A percentile compares a stretch with the other conserved stretches of the same genome.
phyloP scores from a whole-genome alignment of 2,888 invertebrate species.

The Cephonodes hylas region DNA sequence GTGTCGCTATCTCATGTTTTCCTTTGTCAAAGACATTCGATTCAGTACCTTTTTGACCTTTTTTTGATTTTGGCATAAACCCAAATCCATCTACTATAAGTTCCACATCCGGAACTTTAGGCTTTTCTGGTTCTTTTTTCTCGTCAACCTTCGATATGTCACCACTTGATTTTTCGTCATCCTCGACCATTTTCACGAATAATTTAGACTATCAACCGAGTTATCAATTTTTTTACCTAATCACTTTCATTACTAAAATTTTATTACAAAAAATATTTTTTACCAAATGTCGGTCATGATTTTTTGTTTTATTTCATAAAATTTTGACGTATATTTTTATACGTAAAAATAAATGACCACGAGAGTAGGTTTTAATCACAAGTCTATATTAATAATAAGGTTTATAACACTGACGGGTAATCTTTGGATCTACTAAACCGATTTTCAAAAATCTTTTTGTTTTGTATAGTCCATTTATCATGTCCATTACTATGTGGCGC shows the following conservation, averaged over 20 bases:
- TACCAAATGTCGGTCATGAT: slow-evolving; percentile 5
- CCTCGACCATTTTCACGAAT: slow-evolving; percentile 48
- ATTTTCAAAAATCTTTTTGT: too few relatives aligned
- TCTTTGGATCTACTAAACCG: too few relatives aligned
- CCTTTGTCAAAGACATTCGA: slow-evolving; percentile 34
- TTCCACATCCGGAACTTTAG: slow-evolving; percentile 61
- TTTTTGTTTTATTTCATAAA: slow-evolving; percentile 14
- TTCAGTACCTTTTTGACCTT: slow-evolving; percentile 6
- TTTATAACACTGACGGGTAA: too few relatives aligned
- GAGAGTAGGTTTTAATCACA: not conserved
- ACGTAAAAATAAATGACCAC: not conserved
- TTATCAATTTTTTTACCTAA: not conserved
- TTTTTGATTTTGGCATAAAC: slow-evolving; percentile 54
- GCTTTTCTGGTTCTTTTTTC: slow-evolving; percentile 35
- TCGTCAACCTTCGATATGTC: slow-evolving; percentile 36
- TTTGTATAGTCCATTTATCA: too few relatives aligned
- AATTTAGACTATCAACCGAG: slow-evolving; percentile 33
- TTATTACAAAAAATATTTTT: slow-evolving; percentile 7
- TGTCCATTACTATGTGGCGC: too few relatives aligned
- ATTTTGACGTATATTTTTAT: not conserved
- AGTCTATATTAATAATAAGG: too few relatives aligned
- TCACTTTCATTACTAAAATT: not conserved
- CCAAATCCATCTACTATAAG: slow-evolving; percentile 75
- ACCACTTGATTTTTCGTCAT: slow-evolving; percentile 46
- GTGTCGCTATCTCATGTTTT: slow-evolving; percentile 32